Evolutionary conservation across 2,888 invertebrate species (phyloP).

Genomic region (Sphaerophoria rueppellii): DNA sequence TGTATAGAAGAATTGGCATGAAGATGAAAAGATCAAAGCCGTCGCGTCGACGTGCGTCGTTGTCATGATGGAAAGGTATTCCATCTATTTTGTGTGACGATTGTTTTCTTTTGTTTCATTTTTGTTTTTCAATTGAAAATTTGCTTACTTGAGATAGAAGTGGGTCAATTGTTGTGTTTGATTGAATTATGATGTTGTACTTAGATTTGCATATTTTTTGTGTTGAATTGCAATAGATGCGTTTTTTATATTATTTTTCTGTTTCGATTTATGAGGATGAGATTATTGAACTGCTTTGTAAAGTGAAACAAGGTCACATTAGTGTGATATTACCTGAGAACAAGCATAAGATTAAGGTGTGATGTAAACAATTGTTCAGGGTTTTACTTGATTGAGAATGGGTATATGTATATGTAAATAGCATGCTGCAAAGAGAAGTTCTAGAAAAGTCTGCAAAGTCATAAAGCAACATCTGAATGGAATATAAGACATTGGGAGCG

Average conservation of each 20-base stretch:
- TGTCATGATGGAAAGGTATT: slow-evolving; percentile 20
- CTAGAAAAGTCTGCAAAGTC: no score
- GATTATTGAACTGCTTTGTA: slow-evolving; percentile 42
- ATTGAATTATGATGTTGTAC: slow-evolving; percentile 61
- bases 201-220: slow-evolving; percentile 11
- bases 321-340: no score
- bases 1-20: slow-evolving; percentile 55
- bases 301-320: no score
- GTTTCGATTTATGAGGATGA: slow-evolving; percentile 23
- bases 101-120: slow-evolving; percentile 26
- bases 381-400: no score
- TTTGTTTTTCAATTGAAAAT: background rate
- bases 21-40: slow-evolving; percentile 65
- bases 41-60: background rate
- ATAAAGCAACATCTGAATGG: no score
- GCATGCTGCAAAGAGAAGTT: no score
- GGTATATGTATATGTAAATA: no score
- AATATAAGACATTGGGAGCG: no score
- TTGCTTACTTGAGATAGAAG: slow-evolving; percentile 50
- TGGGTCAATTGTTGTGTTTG: slow-evolving; percentile 64
- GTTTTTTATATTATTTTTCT: slow-evolving; percentile 22
- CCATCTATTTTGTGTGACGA: slow-evolving; percentile 56
- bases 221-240: slow-evolving; percentile 55
- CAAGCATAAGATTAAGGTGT: no score
- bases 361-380: no score